Evolutionary conservation across 2,113 vertebrate genomes (phyloP), one percentile per base, ranked within the genome.

Genomic region (Neolamprologus sp.): DNA sequence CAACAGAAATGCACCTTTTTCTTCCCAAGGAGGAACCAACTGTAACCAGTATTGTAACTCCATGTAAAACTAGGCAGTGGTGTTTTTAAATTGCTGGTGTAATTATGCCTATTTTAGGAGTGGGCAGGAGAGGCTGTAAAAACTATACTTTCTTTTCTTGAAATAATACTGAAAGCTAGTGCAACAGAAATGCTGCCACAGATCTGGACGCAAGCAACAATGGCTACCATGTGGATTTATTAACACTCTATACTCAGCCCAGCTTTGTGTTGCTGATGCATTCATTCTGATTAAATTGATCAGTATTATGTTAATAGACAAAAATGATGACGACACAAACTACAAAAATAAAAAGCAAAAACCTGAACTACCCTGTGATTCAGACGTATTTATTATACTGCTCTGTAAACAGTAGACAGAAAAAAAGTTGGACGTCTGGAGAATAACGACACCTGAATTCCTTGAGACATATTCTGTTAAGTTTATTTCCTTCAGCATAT

Each of bases 401-500:
- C 23, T 49, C 13, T 78, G 45, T 78, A 78, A 78, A 3, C 42
- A 49, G 17, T 2, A 78, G 6, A 49, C 16, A 75, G 42, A 71
- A 42, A 31, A 68, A 7, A n/a, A 19, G n/a, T n/a, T 31, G 4
- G 10, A 45, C 4, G 40, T 60, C 31, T 68, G 68, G n/a, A 83
- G 42, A 9, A 26, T 14, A 79, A 4, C 47, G 40, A 78, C 42
- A 16, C 68, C 47, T 19, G 45, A 85, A 78, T 21, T 65, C 80
- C 47, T 42, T 49, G 33, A 89, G 8, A 78, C 8, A 42, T 40
- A n/a, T 28, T 58, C 33, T 88, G 71, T 21, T 10, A 90, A 65
- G 45, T 17, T 73, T 3, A 88, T 92, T 90, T 92, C 87, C 89
- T 87, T 47, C 35, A 53, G n/a, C 80, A 73, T 23, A 23, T 87